Percentiles rank a stretch among this genome's conserved stretches.
Evolutionary conservation across 2,113 vertebrate genomes (phyloP).

Genomic region (Alethe diademata): DNA sequence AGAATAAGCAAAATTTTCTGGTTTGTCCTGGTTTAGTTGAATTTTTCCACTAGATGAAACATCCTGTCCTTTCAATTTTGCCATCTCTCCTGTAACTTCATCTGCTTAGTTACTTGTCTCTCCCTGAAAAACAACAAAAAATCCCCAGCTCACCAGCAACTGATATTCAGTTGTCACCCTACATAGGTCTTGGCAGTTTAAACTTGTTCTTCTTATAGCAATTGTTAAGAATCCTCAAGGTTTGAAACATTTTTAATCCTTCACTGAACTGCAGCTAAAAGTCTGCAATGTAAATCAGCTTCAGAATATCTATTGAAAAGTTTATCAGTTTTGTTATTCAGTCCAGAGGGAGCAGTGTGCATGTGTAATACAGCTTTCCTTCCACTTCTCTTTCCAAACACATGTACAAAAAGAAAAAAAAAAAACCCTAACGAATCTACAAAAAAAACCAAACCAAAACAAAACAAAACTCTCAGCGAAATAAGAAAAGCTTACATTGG

Average conservation of each 20-base stretch:
- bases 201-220: background rate
- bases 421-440: background rate
- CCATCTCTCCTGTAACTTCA: background rate
- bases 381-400: background rate
- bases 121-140: background rate
- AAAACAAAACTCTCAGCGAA: background rate
- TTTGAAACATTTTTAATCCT: background rate
- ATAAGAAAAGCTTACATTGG: constrained; percentile 81
- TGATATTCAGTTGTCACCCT: background rate
- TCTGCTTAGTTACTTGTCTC: background rate
- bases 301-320: background rate
- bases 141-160: background rate
- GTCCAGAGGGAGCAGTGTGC: background rate
- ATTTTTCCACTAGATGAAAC: background rate
- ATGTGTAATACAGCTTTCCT: background rate
- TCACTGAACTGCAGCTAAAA: background rate
- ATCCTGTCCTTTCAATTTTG: background rate
- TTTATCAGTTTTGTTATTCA: background rate
- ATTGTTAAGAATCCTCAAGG: background rate
- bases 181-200: background rate
- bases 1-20: background rate
- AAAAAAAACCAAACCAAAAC: background rate
- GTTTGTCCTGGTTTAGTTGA: background rate
- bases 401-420: background rate
- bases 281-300: background rate